These are phyloP conservation scores for Muscicapa adusta DNA, from an alignment of 2,113 vertebrate species.

Conservation along the genomic window DNA sequence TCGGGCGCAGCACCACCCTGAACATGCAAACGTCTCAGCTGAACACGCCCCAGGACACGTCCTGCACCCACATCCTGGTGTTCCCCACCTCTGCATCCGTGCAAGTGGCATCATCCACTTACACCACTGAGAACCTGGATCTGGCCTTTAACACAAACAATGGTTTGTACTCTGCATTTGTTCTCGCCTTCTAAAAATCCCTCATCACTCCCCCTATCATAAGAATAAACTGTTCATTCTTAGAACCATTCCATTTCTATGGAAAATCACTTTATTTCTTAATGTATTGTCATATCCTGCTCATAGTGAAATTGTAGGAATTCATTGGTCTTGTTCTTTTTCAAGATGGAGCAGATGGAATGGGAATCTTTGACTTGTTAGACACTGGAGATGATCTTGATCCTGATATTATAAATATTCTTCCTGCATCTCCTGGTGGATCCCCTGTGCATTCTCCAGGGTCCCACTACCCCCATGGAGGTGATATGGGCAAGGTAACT, in stretches of 20 bases:
- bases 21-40: conserved; percentile 97
- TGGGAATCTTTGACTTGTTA: conserved; percentile 92
- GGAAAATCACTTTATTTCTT: not conserved
- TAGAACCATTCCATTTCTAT: not conserved
- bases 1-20: conserved; percentile 94
- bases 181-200: not conserved
- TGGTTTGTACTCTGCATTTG: conserved; percentile 68
- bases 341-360: conserved; percentile 90
- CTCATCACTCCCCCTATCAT: accelerated
- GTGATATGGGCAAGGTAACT: conserved; percentile 90
- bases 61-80: conserved; percentile 96
- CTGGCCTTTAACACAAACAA: conserved; percentile 94
- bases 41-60: conserved; percentile 95
- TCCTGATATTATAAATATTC: conserved; percentile 94
- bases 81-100: conserved; percentile 96
- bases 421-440: conserved; percentile 90
- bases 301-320: not conserved
- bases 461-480: conserved; percentile 92
- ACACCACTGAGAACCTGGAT: conserved; percentile 89
- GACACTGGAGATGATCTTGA: conserved; percentile 90
- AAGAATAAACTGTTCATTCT: not conserved
- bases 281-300: not conserved
- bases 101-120: conserved; percentile 90
- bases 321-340: conserved; percentile 7
- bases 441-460: conserved; percentile 95